A percentile compares a stretch with the other conserved stretches of the same genome.
Evolutionary conservation across 2,797 vertebrate species (phyloP).

Genomic region (Columba guinea): DNA sequence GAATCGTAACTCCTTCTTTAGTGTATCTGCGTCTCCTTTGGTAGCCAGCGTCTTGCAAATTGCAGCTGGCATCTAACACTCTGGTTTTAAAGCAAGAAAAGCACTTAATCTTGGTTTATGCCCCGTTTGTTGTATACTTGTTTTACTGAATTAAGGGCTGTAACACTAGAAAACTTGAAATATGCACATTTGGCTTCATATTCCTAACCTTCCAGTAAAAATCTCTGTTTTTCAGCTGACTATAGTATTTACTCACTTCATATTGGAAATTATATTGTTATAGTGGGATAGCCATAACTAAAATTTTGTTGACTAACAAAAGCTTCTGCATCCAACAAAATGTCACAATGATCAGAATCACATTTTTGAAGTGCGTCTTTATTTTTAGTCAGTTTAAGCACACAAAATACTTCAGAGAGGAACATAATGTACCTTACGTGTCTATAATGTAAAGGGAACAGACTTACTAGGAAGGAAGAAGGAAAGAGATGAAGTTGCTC

Average conservation of each 20-base stretch:
- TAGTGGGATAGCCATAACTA: not conserved
- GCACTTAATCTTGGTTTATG: not conserved
- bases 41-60: not conserved
- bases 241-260: not conserved
- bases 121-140: not conserved
- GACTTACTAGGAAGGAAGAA: not conserved
- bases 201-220: not conserved
- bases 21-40: not conserved
- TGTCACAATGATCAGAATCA: not conserved
- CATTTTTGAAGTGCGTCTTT: not conserved
- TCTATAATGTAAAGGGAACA: not conserved
- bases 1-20: not conserved
- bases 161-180: not conserved
- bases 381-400: not conserved
- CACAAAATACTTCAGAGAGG: not conserved
- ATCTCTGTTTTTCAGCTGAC: not conserved
- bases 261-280: not conserved
- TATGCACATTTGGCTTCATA: not conserved
- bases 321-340: not conserved
- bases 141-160: not conserved
- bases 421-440: not conserved
- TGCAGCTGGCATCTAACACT: not conserved
- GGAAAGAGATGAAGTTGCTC: not conserved
- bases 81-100: not conserved
- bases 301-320: not conserved